Evolutionary conservation across 2,797 vertebrate genomes (phyloP), one percentile per base, ranked within the genome.

Genomic region (Mormyrus proboscirostris): DNA sequence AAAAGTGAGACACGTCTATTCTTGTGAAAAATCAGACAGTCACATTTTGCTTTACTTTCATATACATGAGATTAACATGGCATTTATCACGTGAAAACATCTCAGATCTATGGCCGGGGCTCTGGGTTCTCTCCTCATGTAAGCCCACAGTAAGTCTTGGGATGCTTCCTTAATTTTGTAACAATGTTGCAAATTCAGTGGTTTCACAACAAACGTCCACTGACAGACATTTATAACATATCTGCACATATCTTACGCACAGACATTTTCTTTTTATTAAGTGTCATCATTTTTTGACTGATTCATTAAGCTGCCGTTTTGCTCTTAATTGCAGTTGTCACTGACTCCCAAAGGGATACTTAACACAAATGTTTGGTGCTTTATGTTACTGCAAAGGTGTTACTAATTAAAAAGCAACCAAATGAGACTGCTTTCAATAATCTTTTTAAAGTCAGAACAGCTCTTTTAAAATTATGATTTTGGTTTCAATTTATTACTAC

Each of bases 1-100:
- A 51, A 97, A 97, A 94, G 98, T 99, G 96, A 96, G 94, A 87
- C 53, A 65, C 4, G 0, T 83, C 79, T 62, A 12, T 85, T 79
- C 50, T 50, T 87, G 88, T 79, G 6, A 50, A 44, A 84, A 84
- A 79, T 79, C 41, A 44, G 14, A 38, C 2, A 44, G 76, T 9
- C 29, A n/a, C 38, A 22, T 47, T 82, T 44, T 47, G 19, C 76
- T 47, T 4, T 22, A n/a, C 19, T 82, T 82, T 82, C 76, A 82
- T 8, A 47, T 44, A n/a, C 33, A 19, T 82, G 73, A 44, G 73
- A 7, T 82, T 82, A 82, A n/a, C 41, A 9, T 82, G 76, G 76
- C 16, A 16, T 73, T 73, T 73, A 38, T 73, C 65, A 19, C 29
- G 16, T 73, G 65, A 38, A 73, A 38, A 38, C 29, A 38, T 73